A percentile compares a stretch with the other conserved stretches of the same genome.
These are phyloP conservation scores for Drosophila peninsularis DNA, from an alignment of 2,888 invertebrate species.

Conservation along the genomic window DNA sequence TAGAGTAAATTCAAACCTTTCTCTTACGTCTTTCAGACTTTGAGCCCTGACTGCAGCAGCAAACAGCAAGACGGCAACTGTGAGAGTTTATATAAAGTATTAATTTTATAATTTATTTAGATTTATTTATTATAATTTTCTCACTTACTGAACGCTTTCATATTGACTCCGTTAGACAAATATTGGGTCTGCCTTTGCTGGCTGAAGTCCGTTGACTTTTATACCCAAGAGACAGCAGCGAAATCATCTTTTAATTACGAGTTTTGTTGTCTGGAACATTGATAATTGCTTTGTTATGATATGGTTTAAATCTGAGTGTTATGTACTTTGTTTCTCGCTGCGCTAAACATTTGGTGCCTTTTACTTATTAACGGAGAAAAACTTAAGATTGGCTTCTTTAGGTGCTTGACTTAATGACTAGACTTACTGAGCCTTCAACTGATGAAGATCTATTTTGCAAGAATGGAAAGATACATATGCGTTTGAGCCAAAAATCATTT, in stretches of 20 bases:
- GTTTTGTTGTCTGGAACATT: slow-evolving; percentile 1
- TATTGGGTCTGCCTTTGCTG: not conserved
- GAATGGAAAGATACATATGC: too few species aligned
- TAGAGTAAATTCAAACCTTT: not conserved
- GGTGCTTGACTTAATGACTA: too few species aligned
- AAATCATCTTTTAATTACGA: slow-evolving; percentile 19
- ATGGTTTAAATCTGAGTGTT: not conserved
- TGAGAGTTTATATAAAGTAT: not conserved
- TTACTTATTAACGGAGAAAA: not conserved
- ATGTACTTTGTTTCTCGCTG: not conserved
- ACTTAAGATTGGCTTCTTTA: too few species aligned
- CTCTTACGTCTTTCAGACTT: slow-evolving; percentile 15
- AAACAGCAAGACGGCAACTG: not conserved
- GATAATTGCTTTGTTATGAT: slow-evolving; percentile 10
- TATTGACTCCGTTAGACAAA: slow-evolving; percentile 2
- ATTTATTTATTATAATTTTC: not conserved
- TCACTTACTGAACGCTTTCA: slow-evolving; percentile 21
- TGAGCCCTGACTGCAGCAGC: slow-evolving; percentile 5
- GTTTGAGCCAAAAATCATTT: too few species aligned
- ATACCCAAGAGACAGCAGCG: not conserved
- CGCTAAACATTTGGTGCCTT: not conserved
- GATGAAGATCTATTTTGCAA: too few species aligned
- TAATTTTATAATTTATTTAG: not conserved
- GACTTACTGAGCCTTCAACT: too few species aligned
- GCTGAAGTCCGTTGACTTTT: slow-evolving; percentile 5